phyloP scores from a whole-genome alignment of 2,888 invertebrate genomes.

The Temnothorax rugatulus region DNA sequence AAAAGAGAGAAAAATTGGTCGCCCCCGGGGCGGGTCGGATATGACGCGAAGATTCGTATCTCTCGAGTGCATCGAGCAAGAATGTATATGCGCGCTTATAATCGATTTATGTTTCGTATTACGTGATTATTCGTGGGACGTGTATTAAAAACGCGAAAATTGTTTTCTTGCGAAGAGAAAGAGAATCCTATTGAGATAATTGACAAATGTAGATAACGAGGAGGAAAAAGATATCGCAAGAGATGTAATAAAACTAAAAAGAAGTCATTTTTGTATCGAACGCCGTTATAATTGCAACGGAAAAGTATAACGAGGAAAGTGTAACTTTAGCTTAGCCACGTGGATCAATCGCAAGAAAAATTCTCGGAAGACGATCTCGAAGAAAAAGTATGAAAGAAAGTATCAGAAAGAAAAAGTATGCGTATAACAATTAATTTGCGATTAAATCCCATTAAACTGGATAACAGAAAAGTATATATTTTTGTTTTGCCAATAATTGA shows the following conservation, averaged over 20 bases:
- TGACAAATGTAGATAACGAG: not conserved
- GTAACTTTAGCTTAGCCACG: not conserved
- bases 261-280: not conserved
- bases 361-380: not conserved
- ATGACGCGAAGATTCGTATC: constrained; percentile 10
- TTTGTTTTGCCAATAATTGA: too few species aligned
- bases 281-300: not conserved
- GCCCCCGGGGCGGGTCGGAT: too few species aligned
- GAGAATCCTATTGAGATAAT: not conserved
- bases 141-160: not conserved
- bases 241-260: not conserved
- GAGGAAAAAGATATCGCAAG: not conserved
- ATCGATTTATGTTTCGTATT: constrained; percentile 10
- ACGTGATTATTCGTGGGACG: constrained; percentile 2
- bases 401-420: not conserved
- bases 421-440: not conserved
- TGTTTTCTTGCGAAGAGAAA: not conserved
- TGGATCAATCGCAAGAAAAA: not conserved
- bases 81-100: not conserved
- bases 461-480: too few species aligned
- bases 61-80: not conserved
- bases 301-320: not conserved
- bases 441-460: constrained; percentile 2
- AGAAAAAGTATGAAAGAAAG: not conserved
- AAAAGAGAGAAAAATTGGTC: not conserved